A percentile compares a stretch with the other conserved stretches of the same genome.
These are phyloP conservation scores for Seladonia tumulorum DNA, from an alignment of 2,888 invertebrate species.

Conservation along the genomic window DNA sequence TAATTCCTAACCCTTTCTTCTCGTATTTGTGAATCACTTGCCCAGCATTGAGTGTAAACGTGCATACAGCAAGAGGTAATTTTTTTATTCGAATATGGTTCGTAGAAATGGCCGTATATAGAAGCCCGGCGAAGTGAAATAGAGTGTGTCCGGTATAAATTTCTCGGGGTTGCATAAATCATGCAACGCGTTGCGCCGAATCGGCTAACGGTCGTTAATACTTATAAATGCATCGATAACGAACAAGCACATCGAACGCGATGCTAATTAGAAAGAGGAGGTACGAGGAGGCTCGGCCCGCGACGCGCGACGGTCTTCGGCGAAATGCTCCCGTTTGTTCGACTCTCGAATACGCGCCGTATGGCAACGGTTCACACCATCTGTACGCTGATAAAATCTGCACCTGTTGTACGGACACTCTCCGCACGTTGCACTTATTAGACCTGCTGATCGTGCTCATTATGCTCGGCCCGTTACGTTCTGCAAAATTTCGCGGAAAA, in stretches of 20 bases:
- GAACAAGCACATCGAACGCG: slow-evolving; percentile 44
- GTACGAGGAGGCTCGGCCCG: slow-evolving; percentile 31
- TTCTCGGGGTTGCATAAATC: slow-evolving; percentile 51
- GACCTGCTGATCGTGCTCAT: slow-evolving; percentile 68
- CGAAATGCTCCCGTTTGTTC: slow-evolving; percentile 52
- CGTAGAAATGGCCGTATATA: not conserved
- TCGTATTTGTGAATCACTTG: too few species aligned
- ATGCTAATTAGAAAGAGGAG: slow-evolving; percentile 66
- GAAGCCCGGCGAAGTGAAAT: not conserved
- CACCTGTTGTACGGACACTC: slow-evolving; percentile 65
- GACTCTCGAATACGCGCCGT: slow-evolving; percentile 51
- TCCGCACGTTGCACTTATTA: slow-evolving; percentile 66
- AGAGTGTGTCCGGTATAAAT: slow-evolving; percentile 34
- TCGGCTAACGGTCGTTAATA: slow-evolving; percentile 55
- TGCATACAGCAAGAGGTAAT: too few species aligned
- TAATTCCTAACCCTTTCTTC: too few species aligned
- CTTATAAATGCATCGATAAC: slow-evolving; percentile 70
- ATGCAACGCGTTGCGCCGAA: slow-evolving; percentile 33
- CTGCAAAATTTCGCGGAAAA: slow-evolving; percentile 56
- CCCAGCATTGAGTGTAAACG: too few species aligned
- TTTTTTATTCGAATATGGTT: not conserved
- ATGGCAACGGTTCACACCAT: slow-evolving; percentile 70
- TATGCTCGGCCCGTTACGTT: slow-evolving; percentile 57
- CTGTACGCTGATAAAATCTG: slow-evolving; percentile 70
- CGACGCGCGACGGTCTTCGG: slow-evolving; percentile 39